A percentile compares a stretch with the other conserved stretches of the same genome.
phyloP scores from a whole-genome alignment of 2,888 invertebrate genomes.

The Spilosoma lubricipeda region DNA sequence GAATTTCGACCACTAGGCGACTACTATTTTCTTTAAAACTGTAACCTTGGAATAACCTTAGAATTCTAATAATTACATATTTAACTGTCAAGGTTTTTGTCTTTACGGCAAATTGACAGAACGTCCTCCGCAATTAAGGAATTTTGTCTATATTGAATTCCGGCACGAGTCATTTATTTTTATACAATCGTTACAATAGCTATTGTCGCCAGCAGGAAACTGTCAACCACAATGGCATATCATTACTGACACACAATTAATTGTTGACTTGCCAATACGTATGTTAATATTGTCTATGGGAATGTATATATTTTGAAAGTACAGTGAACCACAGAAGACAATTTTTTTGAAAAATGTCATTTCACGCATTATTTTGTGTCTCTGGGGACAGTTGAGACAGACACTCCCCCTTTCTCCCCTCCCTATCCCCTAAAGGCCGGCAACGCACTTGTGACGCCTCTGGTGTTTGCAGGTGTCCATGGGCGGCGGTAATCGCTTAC shows the following conservation, averaged over 20 bases:
- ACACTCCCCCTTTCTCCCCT: no score
- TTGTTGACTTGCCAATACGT: background rate
- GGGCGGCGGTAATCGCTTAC: no score
- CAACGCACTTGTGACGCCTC: no score
- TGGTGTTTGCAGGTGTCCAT: no score
- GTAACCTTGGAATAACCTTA: no score
- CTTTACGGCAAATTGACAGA: background rate
- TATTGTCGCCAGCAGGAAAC: slow-evolving; percentile 9
- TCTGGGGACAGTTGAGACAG: no score
- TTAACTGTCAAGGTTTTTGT: background rate
- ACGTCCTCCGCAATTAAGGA: background rate
- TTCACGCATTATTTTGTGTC: no score
- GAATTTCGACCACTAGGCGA: no score
- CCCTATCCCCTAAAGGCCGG: no score
- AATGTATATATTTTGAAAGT: background rate
- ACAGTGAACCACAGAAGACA: no score
- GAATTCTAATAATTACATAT: background rate
- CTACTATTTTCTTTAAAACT: no score
- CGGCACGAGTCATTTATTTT: slow-evolving; percentile 5
- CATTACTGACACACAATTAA: background rate
- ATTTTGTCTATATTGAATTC: background rate
- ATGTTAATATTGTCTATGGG: background rate
- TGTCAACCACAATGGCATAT: slow-evolving; percentile 2
- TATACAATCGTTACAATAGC: background rate
- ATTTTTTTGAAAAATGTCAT: no score